Base-by-base conservation (phyloP, 2,797 vertebrate genomes). In the Chelon auratus region DNA sequence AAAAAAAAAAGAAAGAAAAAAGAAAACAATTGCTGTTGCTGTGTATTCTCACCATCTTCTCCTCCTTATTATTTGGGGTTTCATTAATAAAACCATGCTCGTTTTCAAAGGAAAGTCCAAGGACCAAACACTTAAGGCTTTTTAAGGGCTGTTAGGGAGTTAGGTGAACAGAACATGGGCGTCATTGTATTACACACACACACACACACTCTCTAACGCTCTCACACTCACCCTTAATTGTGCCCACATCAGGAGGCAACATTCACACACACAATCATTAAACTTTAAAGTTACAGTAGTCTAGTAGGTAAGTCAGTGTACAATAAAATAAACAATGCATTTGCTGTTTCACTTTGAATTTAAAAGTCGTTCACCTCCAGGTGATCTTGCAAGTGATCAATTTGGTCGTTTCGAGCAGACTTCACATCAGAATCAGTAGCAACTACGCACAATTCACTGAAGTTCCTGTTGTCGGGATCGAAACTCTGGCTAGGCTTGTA, bases 261-360 rank as follows among this genome's bases (percentile, higher is more conserved):
- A 88, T 82, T 84, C 89, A 77, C 82, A 94, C 82, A 94, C 96
- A 96, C 96, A 96, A 94, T 96, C 95, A 94, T 94, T 95, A 96
- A 95, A 95, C 91, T 95, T 93, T 90, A 90, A 93, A 97, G 95
- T 97, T 97, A 96, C 96, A 98, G 97, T 97, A 98, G 97, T 98
- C 95, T 96, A 97, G 95, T 96, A 95, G 94, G 95, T 96, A 97
- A 98, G 97, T 97, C 98, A 99, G 97, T 98, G 97, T 97, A 96
- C 94, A 96, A 95, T 95, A 94, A 97, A 96, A 97, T 95, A 96
- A 96, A 95, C 94, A 94, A 96, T 95, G 95, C 90, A 91, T 95
- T 95, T 95, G 86, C 93, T 90, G 92, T 94, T 93, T 94, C 90
- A 92, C 86, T 84, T 91, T 81, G 77, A 93, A 90, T 81, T 85